Evolutionary conservation across 2,113 vertebrate genomes (phyloP).

Genomic region (Cebus imitator): DNA sequence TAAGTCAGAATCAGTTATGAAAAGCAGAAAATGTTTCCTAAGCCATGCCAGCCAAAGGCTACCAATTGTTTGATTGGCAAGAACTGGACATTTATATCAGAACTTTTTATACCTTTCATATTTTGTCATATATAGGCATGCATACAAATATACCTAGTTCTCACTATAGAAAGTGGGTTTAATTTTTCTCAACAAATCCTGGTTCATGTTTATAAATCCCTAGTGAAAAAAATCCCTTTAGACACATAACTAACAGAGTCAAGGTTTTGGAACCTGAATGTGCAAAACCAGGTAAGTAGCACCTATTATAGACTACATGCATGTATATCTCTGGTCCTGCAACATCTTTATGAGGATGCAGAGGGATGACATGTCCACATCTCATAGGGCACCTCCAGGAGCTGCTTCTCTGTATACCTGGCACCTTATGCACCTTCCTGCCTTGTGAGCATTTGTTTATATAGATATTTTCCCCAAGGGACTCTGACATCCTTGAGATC

Average conservation of each 20-base stretch:
- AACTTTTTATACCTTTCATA: neutral
- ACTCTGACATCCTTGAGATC: neutral
- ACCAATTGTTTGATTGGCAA: neutral
- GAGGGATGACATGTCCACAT: neutral
- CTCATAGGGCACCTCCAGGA: neutral
- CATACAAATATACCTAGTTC: neutral
- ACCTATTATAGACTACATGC: neutral
- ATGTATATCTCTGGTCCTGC: no score
- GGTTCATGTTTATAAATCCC: neutral
- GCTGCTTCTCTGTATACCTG: neutral
- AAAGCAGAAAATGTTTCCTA: neutral
- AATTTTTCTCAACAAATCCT: neutral
- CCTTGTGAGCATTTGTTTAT: neutral
- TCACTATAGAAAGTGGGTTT: neutral
- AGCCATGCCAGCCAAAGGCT: neutral
- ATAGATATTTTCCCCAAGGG: neutral
- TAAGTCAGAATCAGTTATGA: neutral
- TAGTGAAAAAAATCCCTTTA: neutral
- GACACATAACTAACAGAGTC: neutral
- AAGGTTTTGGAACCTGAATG: neutral
- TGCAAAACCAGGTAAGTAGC: neutral
- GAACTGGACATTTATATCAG: neutral
- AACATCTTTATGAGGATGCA: neutral
- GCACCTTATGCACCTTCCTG: neutral
- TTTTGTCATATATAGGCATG: neutral